Evolutionary conservation across 2,113 vertebrate species (phyloP).

Genomic region (Terrapene triunguis): DNA sequence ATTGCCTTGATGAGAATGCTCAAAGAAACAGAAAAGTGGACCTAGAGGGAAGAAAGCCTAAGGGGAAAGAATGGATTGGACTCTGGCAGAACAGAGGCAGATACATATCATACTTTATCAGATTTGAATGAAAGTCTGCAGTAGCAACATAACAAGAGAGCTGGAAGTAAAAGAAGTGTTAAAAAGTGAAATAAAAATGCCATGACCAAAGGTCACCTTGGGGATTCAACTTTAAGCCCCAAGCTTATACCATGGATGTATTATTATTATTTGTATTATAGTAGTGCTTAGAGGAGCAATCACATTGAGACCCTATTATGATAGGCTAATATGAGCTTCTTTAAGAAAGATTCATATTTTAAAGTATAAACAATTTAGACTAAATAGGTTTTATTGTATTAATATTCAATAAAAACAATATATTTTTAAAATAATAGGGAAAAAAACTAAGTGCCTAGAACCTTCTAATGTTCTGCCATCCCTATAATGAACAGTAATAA

Average conservation of each 20-base stretch:
- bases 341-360: slow-evolving; percentile 39
- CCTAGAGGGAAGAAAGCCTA: background rate
- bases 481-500: slow-evolving; percentile 52
- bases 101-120: background rate
- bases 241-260: slow-evolving; percentile 2
- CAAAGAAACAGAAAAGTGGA: background rate
- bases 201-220: background rate
- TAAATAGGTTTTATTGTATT: slow-evolving; percentile 55
- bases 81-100: background rate
- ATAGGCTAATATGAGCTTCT: background rate
- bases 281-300: background rate
- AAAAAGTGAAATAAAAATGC: slow-evolving; percentile 5
- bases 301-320: background rate
- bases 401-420: slow-evolving; percentile 65
- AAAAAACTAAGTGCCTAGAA: slow-evolving; percentile 7
- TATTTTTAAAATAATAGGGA: slow-evolving; percentile 15
- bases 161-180: background rate
- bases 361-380: slow-evolving; percentile 30
- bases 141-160: background rate
- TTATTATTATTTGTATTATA: background rate
- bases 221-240: slow-evolving; percentile 25
- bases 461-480: slow-evolving; percentile 50
- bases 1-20: too few species aligned
- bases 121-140: background rate
- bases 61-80: background rate